phyloP scores from a whole-genome alignment of 2,113 vertebrate species.

The Stictonetta naevosa region DNA sequence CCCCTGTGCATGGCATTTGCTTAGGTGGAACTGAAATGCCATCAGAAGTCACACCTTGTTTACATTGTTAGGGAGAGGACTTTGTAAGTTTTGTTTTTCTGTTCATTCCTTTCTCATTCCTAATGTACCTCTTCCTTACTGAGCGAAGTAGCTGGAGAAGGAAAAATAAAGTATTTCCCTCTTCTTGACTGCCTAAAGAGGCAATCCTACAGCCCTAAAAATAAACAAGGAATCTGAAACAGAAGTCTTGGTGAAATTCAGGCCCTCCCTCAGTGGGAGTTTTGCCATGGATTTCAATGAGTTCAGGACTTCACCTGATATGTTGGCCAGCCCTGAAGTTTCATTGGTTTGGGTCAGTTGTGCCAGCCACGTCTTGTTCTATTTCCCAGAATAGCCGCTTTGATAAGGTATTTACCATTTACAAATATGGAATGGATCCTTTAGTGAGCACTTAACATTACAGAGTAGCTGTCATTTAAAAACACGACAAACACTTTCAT shows the following conservation, averaged over 20 bases:
- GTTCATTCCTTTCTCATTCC: background rate
- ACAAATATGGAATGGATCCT: background rate
- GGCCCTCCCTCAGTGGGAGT: background rate
- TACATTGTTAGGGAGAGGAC: background rate
- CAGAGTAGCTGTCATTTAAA: background rate
- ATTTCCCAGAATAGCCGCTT: background rate
- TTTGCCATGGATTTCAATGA: background rate
- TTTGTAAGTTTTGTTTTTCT: background rate
- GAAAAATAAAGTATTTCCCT: background rate
- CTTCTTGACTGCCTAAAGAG: background rate
- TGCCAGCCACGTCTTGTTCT: background rate
- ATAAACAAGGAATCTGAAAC: background rate
- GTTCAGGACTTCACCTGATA: background rate
- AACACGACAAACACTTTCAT: background rate
- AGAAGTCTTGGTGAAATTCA: background rate
- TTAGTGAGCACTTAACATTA: background rate
- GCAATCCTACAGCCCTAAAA: background rate
- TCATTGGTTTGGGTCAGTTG: background rate
- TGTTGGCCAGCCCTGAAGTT: background rate
- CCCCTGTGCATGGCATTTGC: rapidly evolving
- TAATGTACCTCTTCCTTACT: background rate
- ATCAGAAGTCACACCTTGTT: background rate
- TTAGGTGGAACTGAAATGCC: background rate
- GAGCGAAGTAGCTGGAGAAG: background rate
- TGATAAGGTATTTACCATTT: background rate